A percentile compares a stretch with the other conserved stretches of the same genome.
These are phyloP conservation scores for Zoanthus sansibaricus DNA, from an alignment of 92 coral and sea anemone genomes.

Conservation along the genomic window DNA sequence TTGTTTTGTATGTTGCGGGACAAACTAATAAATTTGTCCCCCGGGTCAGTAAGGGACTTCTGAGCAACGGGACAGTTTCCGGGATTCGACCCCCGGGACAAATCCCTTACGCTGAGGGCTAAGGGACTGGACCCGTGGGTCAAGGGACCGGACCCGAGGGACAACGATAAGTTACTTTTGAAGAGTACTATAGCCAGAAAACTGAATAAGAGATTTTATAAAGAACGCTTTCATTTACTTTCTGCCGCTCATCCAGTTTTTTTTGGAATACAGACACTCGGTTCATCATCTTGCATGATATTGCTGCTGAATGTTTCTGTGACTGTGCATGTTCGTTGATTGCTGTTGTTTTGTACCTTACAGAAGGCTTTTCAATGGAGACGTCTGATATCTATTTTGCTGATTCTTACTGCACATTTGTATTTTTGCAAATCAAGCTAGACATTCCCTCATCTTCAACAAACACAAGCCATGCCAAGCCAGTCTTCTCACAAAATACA, in stretches of 20 bases:
- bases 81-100: too few species aligned
- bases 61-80: too few species aligned
- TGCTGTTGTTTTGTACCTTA: slow-evolving; percentile 38
- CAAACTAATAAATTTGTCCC: too few species aligned
- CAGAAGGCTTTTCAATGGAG: slow-evolving; percentile 42
- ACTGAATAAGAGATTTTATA: slow-evolving; percentile 22
- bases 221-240: slow-evolving; percentile 38
- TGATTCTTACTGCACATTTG: slow-evolving; percentile 26
- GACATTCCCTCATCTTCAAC: slow-evolving; percentile 55
- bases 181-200: too few species aligned
- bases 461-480: too few species aligned
- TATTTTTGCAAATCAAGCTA: slow-evolving; percentile 52
- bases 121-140: too few species aligned
- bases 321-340: slow-evolving; percentile 17
- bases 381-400: slow-evolving; percentile 51
- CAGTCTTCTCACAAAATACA: too few species aligned
- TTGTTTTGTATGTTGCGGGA: too few species aligned
- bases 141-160: too few species aligned
- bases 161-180: too few species aligned
- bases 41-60: too few species aligned
- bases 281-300: slow-evolving; percentile 47
- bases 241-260: slow-evolving; percentile 49
- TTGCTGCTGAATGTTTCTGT: slow-evolving; percentile 38
- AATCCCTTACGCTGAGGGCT: too few species aligned
- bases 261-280: slow-evolving; percentile 43